Evolutionary conservation across 2,113 vertebrate genomes (phyloP).

Genomic region (Xenus cinereus): DNA sequence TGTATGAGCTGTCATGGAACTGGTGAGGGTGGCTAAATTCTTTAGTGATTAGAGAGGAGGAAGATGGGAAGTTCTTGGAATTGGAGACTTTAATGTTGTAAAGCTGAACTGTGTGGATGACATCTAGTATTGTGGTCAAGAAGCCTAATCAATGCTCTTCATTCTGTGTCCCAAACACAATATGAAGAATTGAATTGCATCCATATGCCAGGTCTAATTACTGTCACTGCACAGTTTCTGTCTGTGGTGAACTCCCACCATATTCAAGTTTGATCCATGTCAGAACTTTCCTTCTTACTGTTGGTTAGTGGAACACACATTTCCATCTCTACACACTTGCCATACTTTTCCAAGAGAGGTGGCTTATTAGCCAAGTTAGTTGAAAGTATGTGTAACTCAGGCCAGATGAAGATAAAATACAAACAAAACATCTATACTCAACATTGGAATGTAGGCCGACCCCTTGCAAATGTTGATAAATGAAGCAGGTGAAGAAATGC

Average conservation of each 20-base stretch:
- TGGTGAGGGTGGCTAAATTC: neutral
- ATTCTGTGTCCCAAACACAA: neutral
- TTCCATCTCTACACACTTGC: neutral
- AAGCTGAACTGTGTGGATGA: neutral
- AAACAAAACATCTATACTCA: neutral
- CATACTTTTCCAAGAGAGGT: neutral
- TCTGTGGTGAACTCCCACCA: neutral
- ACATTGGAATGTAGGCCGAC: neutral
- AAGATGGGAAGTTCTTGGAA: neutral
- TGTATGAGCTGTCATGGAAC: neutral
- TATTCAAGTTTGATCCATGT: neutral
- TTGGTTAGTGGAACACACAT: neutral
- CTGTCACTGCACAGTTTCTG: neutral
- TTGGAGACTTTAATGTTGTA: neutral
- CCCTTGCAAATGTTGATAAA: neutral
- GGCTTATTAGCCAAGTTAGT: neutral
- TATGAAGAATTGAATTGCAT: neutral
- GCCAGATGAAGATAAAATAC: neutral
- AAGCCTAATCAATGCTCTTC: neutral
- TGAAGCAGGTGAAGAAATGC: neutral
- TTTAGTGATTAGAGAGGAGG: neutral
- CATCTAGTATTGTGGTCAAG: neutral
- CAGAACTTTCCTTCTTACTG: neutral
- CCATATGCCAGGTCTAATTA: neutral
- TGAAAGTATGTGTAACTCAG: neutral